Evolutionary conservation across 2,888 invertebrate species (phyloP).

Genomic region (Temnothorax ravouxi): DNA sequence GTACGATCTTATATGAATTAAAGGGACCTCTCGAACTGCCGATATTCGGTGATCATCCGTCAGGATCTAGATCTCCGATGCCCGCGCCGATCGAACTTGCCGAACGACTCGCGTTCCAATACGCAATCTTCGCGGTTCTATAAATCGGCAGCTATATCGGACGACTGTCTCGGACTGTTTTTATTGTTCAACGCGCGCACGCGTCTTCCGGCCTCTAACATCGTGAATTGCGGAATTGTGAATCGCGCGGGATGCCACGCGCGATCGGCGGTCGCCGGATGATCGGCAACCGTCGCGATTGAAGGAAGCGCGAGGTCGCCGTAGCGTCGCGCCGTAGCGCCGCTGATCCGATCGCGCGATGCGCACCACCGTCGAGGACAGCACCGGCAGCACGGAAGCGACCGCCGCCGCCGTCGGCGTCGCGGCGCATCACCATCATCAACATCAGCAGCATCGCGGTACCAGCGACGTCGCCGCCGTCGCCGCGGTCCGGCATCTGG

Average conservation of each 20-base stretch:
- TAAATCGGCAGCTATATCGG: too few species aligned
- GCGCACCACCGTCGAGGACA: constrained; percentile 82
- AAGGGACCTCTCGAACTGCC: background rate
- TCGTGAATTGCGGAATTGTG: constrained; percentile 39
- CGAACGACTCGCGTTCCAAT: background rate
- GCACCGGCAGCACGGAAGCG: constrained; percentile 74
- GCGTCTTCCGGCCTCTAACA: background rate
- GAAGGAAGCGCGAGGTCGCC: constrained; percentile 62
- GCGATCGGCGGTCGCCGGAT: constrained; percentile 33
- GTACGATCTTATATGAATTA: constrained; percentile 16
- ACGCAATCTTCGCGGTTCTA: background rate
- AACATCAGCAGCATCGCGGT: constrained; percentile 66
- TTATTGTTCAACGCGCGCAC: too few species aligned
- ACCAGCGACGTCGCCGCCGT: constrained; percentile 67
- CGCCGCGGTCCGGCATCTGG: constrained; percentile 69
- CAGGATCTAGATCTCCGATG: constrained; percentile 15
- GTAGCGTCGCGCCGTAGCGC: background rate
- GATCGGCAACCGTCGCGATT: constrained; percentile 53
- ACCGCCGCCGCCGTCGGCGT: constrained; percentile 68
- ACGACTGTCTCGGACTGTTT: too few species aligned
- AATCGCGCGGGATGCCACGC: constrained; percentile 43
- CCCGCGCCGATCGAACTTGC: constrained; percentile 18
- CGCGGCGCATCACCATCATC: constrained; percentile 66
- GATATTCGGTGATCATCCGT: constrained; percentile 9
- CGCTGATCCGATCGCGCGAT: constrained; percentile 71